Percentiles rank a stretch among this genome's conserved stretches.
phyloP scores from a whole-genome alignment of 2,797 vertebrate genomes.

The Nyctalus aviator region DNA sequence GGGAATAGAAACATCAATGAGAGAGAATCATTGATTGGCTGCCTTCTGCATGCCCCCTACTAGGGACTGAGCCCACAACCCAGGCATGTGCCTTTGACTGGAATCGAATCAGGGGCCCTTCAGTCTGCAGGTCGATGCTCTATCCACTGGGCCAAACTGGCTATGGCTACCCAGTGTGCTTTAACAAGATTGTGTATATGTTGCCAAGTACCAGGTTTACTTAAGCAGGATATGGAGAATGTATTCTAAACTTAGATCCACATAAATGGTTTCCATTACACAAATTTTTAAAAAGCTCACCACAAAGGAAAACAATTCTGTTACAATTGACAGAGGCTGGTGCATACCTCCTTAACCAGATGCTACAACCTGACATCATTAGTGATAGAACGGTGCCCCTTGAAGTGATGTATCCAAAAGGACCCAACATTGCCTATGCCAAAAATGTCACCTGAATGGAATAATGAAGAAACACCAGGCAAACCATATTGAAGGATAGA shows the following conservation, averaged over 20 bases:
- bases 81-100: no score
- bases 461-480: background rate
- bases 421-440: background rate
- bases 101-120: no score
- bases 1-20: no score
- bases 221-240: slow-evolving; percentile 5
- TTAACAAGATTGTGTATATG: background rate
- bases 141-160: no score
- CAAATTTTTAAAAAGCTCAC: background rate
- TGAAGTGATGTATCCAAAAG: background rate
- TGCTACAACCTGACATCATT: background rate
- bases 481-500: background rate
- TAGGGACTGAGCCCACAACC: no score
- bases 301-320: background rate
- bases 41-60: no score
- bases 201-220: background rate
- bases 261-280: background rate
- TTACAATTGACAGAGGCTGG: background rate
- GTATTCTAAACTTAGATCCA: background rate
- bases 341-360: background rate
- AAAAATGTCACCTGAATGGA: background rate
- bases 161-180: background rate
- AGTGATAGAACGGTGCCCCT: background rate
- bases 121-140: no score
- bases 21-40: no score